Percentiles rank a stretch among this genome's conserved stretches.
phyloP scores from a whole-genome alignment of 2,888 invertebrate species.

The Tipula helvola region DNA sequence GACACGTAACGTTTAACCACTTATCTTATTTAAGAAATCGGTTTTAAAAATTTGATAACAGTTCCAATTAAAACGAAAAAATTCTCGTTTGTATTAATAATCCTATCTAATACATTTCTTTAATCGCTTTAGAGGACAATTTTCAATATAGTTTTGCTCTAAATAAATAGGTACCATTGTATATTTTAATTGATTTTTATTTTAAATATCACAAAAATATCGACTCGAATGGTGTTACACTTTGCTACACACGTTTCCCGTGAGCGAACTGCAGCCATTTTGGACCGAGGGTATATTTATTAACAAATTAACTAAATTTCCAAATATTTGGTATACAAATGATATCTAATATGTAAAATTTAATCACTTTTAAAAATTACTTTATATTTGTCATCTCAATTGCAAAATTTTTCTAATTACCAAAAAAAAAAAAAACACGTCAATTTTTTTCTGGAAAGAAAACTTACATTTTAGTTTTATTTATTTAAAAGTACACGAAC shows the following conservation, averaged over 20 bases:
- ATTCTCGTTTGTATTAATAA: neutral
- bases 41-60: neutral
- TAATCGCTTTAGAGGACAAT: neutral
- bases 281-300: neutral
- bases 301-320: neutral
- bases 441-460: neutral
- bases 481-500: neutral
- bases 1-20: neutral
- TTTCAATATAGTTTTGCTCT: neutral
- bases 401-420: neutral
- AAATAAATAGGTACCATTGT: neutral
- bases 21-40: neutral
- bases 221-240: neutral
- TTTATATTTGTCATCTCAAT: neutral
- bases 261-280: neutral
- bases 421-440: neutral
- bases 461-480: neutral
- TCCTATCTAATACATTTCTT: neutral
- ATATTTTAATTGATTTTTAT: neutral
- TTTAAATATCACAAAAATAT: neutral
- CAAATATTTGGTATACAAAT: neutral
- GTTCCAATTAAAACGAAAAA: neutral
- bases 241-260: neutral
- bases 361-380: neutral
- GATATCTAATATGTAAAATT: neutral